Evolutionary conservation across 2,113 vertebrate genomes (phyloP).

Genomic region (Helogale parvula): DNA sequence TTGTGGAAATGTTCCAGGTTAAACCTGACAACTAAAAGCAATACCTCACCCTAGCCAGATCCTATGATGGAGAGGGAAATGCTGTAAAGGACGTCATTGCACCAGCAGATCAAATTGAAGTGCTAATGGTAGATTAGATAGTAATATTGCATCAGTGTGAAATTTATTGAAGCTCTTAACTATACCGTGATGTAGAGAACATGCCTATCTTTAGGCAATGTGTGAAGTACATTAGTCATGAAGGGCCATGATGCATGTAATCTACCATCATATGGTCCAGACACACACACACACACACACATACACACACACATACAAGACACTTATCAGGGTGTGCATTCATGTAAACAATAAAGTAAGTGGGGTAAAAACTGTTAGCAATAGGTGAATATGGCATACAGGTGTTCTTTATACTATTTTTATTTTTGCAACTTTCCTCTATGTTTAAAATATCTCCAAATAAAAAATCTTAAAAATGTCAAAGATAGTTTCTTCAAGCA

Average conservation of each 20-base stretch:
- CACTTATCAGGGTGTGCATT: background rate
- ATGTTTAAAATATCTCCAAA: constrained; percentile 55
- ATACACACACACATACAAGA: background rate
- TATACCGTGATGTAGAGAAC: background rate
- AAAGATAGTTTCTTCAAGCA: constrained; percentile 41
- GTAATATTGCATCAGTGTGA: background rate
- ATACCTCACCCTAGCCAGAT: constrained; percentile 27
- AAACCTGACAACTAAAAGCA: constrained; percentile 12
- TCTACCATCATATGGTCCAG: constrained; percentile 2
- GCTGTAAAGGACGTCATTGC: background rate
- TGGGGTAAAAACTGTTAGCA: background rate
- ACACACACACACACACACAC: background rate
- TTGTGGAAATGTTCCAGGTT: background rate
- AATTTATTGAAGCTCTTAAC: constrained; percentile 51
- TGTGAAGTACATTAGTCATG: background rate
- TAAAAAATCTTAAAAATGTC: constrained; percentile 42
- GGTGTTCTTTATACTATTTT: constrained; percentile 33
- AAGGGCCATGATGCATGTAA: background rate
- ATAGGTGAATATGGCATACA: background rate
- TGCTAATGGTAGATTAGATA: constrained; percentile 6
- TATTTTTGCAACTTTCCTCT: constrained; percentile 39
- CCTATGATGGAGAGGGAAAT: background rate
- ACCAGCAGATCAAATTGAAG: background rate
- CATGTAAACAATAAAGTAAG: constrained; percentile 2
- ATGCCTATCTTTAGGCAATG: constrained; percentile 25